Conservation (phyloP, 1,140 invertebrate genomes). For the Drosophila murphyi region DNA sequence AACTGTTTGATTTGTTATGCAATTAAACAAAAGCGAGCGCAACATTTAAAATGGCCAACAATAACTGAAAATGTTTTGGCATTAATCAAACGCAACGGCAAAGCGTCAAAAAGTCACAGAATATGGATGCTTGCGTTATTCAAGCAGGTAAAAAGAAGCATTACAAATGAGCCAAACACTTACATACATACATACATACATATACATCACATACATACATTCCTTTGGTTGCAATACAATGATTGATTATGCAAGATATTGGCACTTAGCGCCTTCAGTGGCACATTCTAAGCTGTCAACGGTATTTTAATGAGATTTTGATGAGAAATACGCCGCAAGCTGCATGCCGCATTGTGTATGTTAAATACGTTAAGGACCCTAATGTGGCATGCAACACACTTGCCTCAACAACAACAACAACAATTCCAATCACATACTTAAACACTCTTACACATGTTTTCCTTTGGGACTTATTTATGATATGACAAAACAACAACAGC, state of each 20-base stretch:
- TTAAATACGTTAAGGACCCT: constrained; percentile 62
- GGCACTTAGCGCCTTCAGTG: background rate
- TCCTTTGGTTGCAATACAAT: constrained; percentile 34
- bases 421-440: no score
- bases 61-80: constrained; percentile 60
- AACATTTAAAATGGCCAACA: constrained; percentile 27
- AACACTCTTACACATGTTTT: no score
- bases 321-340: constrained; percentile 59
- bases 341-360: constrained; percentile 61
- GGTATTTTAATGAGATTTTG: constrained; percentile 65
- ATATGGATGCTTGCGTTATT: constrained; percentile 7
- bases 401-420: background rate
- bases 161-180: constrained; percentile 52
- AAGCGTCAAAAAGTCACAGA: constrained; percentile 42
- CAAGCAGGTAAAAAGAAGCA: constrained; percentile 40
- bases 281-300: constrained; percentile 19
- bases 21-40: constrained; percentile 5
- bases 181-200: constrained; percentile 7
- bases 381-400: constrained; percentile 21
- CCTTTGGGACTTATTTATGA: no score
- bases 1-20: constrained; percentile 69
- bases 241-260: constrained; percentile 57
- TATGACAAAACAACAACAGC: background rate
- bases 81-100: constrained; percentile 58
- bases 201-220: background rate